phyloP scores from a whole-genome alignment of 1,140 invertebrate genomes.

The Diorhabda sublineata region DNA sequence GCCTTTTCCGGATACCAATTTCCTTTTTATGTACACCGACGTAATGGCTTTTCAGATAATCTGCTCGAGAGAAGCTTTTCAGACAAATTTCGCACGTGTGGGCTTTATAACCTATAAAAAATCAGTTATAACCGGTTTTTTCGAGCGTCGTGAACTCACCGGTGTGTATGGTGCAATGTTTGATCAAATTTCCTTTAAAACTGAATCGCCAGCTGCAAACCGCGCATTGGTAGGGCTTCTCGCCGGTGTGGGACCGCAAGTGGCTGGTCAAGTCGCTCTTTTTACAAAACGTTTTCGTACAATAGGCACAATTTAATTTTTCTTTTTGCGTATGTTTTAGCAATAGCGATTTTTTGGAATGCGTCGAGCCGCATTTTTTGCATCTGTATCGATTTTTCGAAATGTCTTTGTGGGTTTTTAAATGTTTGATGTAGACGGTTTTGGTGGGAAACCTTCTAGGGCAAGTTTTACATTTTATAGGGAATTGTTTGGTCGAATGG shows the following conservation, averaged over 20 bases:
- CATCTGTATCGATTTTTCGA: background rate
- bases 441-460: background rate
- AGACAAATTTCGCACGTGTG: background rate
- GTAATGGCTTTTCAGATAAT: background rate
- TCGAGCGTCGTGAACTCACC: background rate
- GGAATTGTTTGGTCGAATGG: background rate
- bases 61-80: background rate
- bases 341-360: background rate
- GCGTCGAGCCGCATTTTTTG: background rate
- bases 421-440: background rate
- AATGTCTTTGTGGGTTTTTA: background rate
- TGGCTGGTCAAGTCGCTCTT: background rate
- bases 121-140: background rate
- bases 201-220: background rate
- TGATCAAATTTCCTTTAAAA: background rate
- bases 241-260: background rate
- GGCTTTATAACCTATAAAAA: background rate
- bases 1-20: background rate
- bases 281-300: background rate
- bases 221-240: background rate
- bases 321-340: background rate
- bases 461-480: background rate
- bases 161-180: background rate
- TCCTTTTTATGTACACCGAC: background rate
- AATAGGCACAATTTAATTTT: background rate